Evolutionary conservation across 2,888 invertebrate species (phyloP).

Genomic region (Hypercompe scribonia): DNA sequence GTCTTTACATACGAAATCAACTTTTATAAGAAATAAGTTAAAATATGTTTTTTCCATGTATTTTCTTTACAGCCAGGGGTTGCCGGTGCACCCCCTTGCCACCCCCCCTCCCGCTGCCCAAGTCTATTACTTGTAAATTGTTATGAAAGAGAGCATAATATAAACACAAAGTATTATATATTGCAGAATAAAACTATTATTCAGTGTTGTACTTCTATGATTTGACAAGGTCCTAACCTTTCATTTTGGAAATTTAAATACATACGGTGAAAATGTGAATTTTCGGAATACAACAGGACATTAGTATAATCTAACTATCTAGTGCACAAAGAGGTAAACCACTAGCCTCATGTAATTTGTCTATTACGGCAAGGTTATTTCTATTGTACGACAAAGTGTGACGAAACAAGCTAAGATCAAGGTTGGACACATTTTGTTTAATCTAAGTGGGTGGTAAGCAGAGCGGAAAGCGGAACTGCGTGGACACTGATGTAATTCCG

Average conservation of each 20-base stretch:
- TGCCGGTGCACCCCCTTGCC: too few relatives aligned
- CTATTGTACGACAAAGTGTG: constrained; percentile 48
- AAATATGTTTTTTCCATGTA: too few relatives aligned
- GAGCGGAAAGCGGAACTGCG: constrained; percentile 70
- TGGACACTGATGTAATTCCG: constrained; percentile 58
- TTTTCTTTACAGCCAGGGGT: too few relatives aligned
- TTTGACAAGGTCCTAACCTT: not conserved
- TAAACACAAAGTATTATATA: too few relatives aligned
- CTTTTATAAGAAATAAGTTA: too few relatives aligned
- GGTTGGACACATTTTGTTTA: constrained; percentile 51
- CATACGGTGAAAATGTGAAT: not conserved
- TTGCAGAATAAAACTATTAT: not conserved
- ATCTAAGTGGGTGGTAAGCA: constrained; percentile 56
- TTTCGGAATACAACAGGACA: not conserved
- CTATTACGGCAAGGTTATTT: constrained; percentile 38
- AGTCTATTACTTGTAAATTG: not conserved
- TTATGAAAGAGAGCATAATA: not conserved
- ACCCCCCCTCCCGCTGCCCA: too few relatives aligned
- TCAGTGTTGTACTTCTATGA: not conserved
- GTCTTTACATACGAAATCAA: too few relatives aligned
- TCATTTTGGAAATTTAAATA: not conserved
- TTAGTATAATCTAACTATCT: constrained; percentile 10
- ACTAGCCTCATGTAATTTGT: constrained; percentile 20
- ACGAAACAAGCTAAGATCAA: constrained; percentile 57
- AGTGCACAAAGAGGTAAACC: constrained; percentile 18